Evolutionary conservation across 2,113 vertebrate genomes (phyloP).

Genomic region (Hippolais icterina): DNA sequence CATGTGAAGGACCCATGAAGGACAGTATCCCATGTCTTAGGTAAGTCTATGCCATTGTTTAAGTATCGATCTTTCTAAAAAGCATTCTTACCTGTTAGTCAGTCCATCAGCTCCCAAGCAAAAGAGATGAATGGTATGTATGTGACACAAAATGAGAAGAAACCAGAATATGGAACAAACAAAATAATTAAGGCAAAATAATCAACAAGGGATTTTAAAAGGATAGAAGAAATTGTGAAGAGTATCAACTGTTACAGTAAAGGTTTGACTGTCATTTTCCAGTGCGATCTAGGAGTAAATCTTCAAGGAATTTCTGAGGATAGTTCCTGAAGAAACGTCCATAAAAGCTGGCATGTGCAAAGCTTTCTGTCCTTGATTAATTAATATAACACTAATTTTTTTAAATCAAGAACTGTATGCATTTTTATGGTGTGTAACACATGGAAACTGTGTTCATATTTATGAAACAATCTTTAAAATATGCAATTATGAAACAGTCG

Average conservation of each 20-base stretch:
- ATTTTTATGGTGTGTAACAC: not conserved
- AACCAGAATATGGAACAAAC: not conserved
- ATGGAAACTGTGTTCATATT: not conserved
- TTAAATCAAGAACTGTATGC: not conserved
- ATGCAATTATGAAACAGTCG: not conserved
- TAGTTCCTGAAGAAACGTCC: not conserved
- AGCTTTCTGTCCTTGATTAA: not conserved
- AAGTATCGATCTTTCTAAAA: not conserved
- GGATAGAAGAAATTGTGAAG: not conserved
- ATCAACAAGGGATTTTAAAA: not conserved
- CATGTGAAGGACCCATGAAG: conserved; percentile 81
- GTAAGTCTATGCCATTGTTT: conserved; percentile 70
- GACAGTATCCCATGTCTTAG: conserved; percentile 90
- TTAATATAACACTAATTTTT: not conserved
- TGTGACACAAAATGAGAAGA: not conserved
- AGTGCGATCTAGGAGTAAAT: not conserved
- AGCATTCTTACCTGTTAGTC: not conserved
- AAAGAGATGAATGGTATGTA: not conserved
- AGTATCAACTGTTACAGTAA: not conserved
- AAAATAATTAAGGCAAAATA: not conserved
- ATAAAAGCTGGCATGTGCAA: not conserved
- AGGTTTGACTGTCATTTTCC: not conserved
- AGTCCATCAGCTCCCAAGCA: not conserved
- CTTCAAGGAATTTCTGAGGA: not conserved
- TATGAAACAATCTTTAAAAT: not conserved